These are phyloP conservation scores for Conops quadrifasciatus DNA, from an alignment of 2,888 invertebrate species.

Conservation along the genomic window DNA sequence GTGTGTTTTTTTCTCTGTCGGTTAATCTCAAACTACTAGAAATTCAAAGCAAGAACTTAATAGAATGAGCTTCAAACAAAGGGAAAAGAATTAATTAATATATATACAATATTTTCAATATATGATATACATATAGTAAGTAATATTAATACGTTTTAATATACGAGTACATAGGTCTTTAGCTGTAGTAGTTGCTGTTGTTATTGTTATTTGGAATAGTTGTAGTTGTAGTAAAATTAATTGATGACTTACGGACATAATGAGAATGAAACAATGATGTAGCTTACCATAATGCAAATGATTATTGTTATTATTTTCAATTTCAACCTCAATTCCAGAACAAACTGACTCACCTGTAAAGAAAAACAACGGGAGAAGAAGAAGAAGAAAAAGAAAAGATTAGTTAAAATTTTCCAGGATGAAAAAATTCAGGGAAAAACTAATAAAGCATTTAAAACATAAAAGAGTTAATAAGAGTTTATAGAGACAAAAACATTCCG, in stretches of 20 bases:
- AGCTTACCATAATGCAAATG: slow-evolving; percentile 65
- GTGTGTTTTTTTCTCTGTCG: no score
- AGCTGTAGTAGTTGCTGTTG: background rate
- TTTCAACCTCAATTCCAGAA: slow-evolving; percentile 66
- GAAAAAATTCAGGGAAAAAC: background rate
- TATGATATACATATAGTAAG: background rate
- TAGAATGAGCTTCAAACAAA: slow-evolving; percentile 41
- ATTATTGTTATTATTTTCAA: slow-evolving; percentile 66
- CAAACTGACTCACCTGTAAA: slow-evolving; percentile 65
- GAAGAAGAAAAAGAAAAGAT: slow-evolving; percentile 37
- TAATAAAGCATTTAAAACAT: background rate
- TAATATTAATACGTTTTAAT: no score
- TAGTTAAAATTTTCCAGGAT: background rate
- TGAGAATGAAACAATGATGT: slow-evolving; percentile 65
- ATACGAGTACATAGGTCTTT: no score
- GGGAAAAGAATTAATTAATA: slow-evolving; percentile 27
- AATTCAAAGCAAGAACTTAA: slow-evolving; percentile 18
- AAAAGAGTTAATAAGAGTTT: background rate
- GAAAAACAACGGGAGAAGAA: slow-evolving; percentile 37
- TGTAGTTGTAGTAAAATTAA: slow-evolving; percentile 36
- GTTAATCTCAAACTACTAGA: background rate
- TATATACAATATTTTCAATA: background rate
- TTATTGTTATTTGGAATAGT: slow-evolving; percentile 12
- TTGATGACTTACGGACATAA: slow-evolving; percentile 48
- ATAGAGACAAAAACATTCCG: no score